Percentiles rank a stretch among this genome's conserved stretches.
Evolutionary conservation across 2,888 invertebrate genomes (phyloP).

Genomic region (Coenonympha arcania): DNA sequence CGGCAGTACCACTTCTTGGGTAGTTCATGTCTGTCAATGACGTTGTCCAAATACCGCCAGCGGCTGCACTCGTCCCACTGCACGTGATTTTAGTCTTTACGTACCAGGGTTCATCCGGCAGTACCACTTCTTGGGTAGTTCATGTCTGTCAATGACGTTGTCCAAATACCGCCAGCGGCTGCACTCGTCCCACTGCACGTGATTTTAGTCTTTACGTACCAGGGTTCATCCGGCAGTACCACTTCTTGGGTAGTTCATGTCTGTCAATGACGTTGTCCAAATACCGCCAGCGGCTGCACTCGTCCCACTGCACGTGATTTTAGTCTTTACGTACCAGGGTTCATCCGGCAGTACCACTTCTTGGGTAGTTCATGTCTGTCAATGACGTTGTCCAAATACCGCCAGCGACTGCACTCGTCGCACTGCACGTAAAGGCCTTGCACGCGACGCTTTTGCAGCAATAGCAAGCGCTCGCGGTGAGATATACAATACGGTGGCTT

Average conservation of each 20-base stretch:
- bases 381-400: conserved; percentile 67
- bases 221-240: conserved; percentile 77
- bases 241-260: conserved; percentile 72
- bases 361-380: conserved; percentile 76
- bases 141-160: conserved; percentile 70
- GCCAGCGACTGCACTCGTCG: conserved; percentile 73
- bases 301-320: too few species aligned
- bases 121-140: conserved; percentile 76
- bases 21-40: too few species aligned
- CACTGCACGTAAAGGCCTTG: conserved; percentile 76
- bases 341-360: conserved; percentile 77
- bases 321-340: conserved; percentile 66
- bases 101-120: conserved; percentile 76
- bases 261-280: conserved; percentile 75
- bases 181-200: conserved; percentile 77
- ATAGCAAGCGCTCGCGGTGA: conserved; percentile 51
- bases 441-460: conserved; percentile 67
- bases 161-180: too few species aligned
- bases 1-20: too few species aligned
- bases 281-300: conserved; percentile 69
- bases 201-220: conserved; percentile 67
- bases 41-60: too few species aligned
- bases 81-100: too few species aligned
- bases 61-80: too few species aligned
- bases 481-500: conserved; percentile 42